phyloP scores from a whole-genome alignment of 2,113 vertebrate genomes.

The Saimiri boliviensis region DNA sequence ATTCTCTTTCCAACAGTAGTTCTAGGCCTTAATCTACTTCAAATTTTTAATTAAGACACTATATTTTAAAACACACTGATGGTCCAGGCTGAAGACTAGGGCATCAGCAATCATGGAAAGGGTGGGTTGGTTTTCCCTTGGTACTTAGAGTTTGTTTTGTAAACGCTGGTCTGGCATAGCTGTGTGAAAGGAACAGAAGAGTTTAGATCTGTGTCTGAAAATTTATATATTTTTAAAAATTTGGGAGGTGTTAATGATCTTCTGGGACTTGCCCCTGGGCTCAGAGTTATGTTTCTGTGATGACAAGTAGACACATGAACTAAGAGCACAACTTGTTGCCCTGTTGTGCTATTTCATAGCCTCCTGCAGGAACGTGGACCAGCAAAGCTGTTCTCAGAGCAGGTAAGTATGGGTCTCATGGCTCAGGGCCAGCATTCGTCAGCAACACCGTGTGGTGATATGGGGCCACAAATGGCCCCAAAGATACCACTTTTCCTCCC shows the following conservation, averaged over 20 bases:
- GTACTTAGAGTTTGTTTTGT: no score
- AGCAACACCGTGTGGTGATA: fast-evolving
- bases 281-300: not conserved
- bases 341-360: no score
- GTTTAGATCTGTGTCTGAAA: no score
- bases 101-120: not conserved
- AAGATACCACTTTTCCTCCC: fast-evolving
- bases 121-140: no score
- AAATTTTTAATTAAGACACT: not conserved
- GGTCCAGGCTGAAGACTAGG: not conserved
- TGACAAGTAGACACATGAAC: fast-evolving
- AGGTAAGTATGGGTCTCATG: not conserved
- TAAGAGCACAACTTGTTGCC: no score
- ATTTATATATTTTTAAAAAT: no score
- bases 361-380: fast-evolving
- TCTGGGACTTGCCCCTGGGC: not conserved
- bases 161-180: no score
- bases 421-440: not conserved
- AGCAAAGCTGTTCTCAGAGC: not conserved
- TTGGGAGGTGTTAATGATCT: not conserved
- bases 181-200: no score
- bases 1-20: fast-evolving
- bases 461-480: not conserved
- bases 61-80: not conserved
- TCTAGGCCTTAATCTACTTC: not conserved